Evolutionary conservation across 2,113 vertebrate genomes (phyloP).

Genomic region (Morone saxatilis): DNA sequence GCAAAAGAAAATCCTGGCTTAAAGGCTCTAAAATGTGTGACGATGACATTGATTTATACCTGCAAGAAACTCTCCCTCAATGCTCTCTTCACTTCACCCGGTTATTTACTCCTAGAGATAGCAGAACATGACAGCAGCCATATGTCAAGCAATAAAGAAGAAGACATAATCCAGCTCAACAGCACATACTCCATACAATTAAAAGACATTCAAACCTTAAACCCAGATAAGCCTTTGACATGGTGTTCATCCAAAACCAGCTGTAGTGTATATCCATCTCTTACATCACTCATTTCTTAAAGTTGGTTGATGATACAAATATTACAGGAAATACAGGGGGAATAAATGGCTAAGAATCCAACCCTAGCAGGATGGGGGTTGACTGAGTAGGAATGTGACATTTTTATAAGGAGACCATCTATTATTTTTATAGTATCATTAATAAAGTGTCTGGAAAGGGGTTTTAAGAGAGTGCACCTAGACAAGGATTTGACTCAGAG

Average conservation of each 20-base stretch:
- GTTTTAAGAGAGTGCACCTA: slow-evolving; percentile 62
- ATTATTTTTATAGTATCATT: slow-evolving; percentile 82
- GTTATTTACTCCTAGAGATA: slow-evolving; percentile 32
- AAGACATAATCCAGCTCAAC: slow-evolving; percentile 7
- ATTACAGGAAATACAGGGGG: slow-evolving; percentile 56
- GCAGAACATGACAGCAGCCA: slow-evolving; percentile 27
- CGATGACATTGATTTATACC: neutral
- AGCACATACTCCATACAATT: slow-evolving; percentile 26
- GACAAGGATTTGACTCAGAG: slow-evolving; percentile 45
- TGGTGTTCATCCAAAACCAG: slow-evolving; percentile 2
- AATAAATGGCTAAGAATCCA: slow-evolving; percentile 52
- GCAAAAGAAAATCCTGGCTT: neutral
- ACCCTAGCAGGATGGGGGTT: slow-evolving; percentile 48
- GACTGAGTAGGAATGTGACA: slow-evolving; percentile 65
- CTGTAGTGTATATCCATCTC: neutral
- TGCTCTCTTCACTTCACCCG: neutral
- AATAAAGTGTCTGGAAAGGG: slow-evolving; percentile 73
- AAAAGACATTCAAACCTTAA: slow-evolving; percentile 3
- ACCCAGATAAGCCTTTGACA: slow-evolving; percentile 34
- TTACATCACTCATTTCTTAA: slow-evolving; percentile 22
- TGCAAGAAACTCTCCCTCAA: neutral
- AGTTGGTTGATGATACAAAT: slow-evolving; percentile 40
- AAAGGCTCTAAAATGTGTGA: neutral
- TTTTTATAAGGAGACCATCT: slow-evolving; percentile 77
- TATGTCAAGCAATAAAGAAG: slow-evolving; percentile 30